Conservation (phyloP, 2,113 vertebrate genomes). For the Etia nguti region DNA sequence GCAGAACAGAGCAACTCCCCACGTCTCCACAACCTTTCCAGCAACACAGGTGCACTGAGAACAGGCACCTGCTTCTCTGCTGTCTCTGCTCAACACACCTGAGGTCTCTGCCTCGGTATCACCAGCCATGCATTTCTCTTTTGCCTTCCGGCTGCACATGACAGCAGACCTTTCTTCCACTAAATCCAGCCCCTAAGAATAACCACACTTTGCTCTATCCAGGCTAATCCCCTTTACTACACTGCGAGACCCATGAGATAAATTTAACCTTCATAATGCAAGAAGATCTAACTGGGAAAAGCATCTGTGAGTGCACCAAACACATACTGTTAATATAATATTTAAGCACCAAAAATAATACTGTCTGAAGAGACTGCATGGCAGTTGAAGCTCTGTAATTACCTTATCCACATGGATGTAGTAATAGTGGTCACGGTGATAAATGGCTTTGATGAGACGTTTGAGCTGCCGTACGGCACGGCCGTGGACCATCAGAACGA, state of each 20-base stretch:
- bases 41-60: constrained; percentile 23
- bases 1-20: constrained; percentile 7
- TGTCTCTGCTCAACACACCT: background rate
- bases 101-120: background rate
- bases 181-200: constrained; percentile 52
- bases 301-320: background rate
- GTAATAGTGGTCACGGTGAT: constrained; percentile 91
- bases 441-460: constrained; percentile 93
- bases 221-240: constrained; percentile 53
- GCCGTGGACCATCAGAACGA: constrained; percentile 92
- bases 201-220: constrained; percentile 42
- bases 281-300: background rate
- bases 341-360: background rate
- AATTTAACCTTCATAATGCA: constrained; percentile 22
- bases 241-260: constrained; percentile 10
- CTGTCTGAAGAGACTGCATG: background rate
- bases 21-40: background rate
- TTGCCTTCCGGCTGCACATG: constrained; percentile 1
- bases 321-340: background rate
- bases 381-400: background rate
- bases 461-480: constrained; percentile 90
- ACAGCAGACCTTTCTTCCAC: background rate
- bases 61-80: background rate
- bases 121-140: background rate
- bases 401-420: constrained; percentile 98